Evolutionary conservation across 1,140 invertebrate genomes (phyloP).

Genomic region (Drosophila simulans): DNA sequence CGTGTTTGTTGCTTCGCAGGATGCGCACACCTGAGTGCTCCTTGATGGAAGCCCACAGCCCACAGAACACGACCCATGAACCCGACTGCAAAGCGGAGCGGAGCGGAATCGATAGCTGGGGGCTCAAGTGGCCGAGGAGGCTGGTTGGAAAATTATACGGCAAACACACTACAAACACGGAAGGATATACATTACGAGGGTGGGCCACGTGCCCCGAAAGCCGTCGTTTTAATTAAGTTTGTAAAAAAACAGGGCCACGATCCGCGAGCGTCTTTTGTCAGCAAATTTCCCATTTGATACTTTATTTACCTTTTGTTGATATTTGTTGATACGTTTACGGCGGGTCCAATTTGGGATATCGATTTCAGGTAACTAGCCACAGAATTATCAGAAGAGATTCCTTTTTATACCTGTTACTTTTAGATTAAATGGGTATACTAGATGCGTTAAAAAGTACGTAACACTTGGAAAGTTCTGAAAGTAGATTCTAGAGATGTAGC

Average conservation of each 20-base stretch:
- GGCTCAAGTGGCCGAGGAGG: constrained; percentile 36
- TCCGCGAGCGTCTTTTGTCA: constrained; percentile 71
- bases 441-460: too few relatives aligned
- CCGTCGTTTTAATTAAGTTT: constrained; percentile 83
- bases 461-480: too few relatives aligned
- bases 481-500: too few relatives aligned
- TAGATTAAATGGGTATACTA: too few relatives aligned
- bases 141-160: constrained; percentile 43
- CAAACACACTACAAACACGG: constrained; percentile 51
- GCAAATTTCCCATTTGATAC: constrained; percentile 45
- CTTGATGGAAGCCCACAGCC: constrained; percentile 62
- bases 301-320: constrained; percentile 15
- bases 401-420: background rate
- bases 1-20: constrained; percentile 68
- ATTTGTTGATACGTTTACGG: background rate
- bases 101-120: constrained; percentile 37
- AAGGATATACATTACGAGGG: constrained; percentile 83
- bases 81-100: background rate
- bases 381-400: background rate
- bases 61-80: background rate
- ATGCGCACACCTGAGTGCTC: constrained; percentile 75
- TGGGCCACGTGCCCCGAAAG: constrained; percentile 74
- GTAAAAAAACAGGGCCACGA: constrained; percentile 75
- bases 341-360: background rate
- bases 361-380: background rate